Percentiles rank a stretch among this genome's conserved stretches.
Evolutionary conservation across 2,888 invertebrate genomes (phyloP).

Genomic region (Philaethria dido): DNA sequence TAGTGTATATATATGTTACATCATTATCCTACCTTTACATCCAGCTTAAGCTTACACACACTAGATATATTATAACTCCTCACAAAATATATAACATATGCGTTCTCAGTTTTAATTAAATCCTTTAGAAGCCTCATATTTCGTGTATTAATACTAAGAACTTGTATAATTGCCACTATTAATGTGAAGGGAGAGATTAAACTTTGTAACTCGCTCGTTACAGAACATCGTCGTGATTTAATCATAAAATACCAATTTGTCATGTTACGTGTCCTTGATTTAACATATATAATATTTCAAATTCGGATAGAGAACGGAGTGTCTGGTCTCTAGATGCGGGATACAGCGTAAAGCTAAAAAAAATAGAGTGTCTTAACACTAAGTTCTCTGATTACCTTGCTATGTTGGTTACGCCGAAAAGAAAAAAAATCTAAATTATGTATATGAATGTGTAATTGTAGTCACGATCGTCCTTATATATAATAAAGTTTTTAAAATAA

Average conservation of each 20-base stretch:
- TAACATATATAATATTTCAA: too few relatives aligned
- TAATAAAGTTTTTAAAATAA: too few relatives aligned
- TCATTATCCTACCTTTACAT: background rate
- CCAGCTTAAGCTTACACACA: background rate
- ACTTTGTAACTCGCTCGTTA: constrained; percentile 36
- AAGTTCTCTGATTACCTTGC: too few relatives aligned
- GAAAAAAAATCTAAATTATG: too few relatives aligned
- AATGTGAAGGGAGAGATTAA: constrained; percentile 41
- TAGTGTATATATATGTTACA: too few relatives aligned
- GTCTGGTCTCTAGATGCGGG: too few relatives aligned
- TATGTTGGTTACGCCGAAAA: too few relatives aligned
- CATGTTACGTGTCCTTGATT: constrained; percentile 17
- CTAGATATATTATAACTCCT: constrained; percentile 1
- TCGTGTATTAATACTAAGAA: constrained; percentile 42
- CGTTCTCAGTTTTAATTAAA: constrained; percentile 42
- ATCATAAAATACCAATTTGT: constrained; percentile 33
- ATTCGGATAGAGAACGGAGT: too few relatives aligned
- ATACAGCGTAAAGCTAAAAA: too few relatives aligned
- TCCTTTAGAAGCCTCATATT: constrained; percentile 35
- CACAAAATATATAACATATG: constrained; percentile 23
- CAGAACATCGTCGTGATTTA: constrained; percentile 36
- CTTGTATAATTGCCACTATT: constrained; percentile 41
- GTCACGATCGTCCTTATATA: too few relatives aligned
- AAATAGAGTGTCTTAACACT: too few relatives aligned
- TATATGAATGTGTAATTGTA: too few relatives aligned